Conservation (phyloP, 2,113 vertebrate species). For the Nothobranchius furzeri region DNA sequence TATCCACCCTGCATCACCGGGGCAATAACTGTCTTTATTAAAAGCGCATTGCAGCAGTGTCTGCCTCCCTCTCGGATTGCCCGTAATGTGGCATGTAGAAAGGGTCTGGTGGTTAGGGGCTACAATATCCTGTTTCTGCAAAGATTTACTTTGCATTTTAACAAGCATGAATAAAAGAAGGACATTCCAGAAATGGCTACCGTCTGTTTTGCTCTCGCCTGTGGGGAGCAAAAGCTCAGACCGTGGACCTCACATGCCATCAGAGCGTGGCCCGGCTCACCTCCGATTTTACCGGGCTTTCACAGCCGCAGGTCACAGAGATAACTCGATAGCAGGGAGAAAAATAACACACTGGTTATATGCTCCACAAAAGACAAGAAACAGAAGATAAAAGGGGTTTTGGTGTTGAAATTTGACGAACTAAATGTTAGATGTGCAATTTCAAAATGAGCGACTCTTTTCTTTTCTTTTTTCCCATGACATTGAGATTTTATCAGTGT, state of each 20-base stretch:
- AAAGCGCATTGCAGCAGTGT: conserved; percentile 76
- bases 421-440: conserved; percentile 19
- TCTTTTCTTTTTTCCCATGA: conserved; percentile 45
- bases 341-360: conserved; percentile 15
- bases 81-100: conserved; percentile 71
- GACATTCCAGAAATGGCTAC: conserved; percentile 80
- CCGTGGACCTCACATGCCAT: conserved; percentile 56
- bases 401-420: conserved; percentile 8
- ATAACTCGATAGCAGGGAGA: conserved; percentile 23
- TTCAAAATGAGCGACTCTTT: conserved; percentile 45
- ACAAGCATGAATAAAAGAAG: conserved; percentile 77
- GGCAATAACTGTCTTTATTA: conserved; percentile 83
- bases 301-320: conserved; percentile 48
- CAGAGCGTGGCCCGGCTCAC: conserved; percentile 65
- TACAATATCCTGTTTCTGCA: conserved; percentile 81
- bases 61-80: conserved; percentile 69
- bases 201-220: conserved; percentile 67
- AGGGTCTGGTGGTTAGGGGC: conserved; percentile 72
- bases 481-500: conserved; percentile 39
- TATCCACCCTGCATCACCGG: conserved; percentile 74
- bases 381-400: conserved; percentile 10
- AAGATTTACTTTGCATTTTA: conserved; percentile 80
- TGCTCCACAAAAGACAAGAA: conserved; percentile 4
- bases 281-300: conserved; percentile 67
- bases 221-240: conserved; percentile 55